A percentile compares a stretch with the other conserved stretches of the same genome.
Evolutionary conservation across 2,113 vertebrate species (phyloP).

Genomic region (crab-eating macaque (Macaca fascicularis)): T2T-MFA8v1.1 NC_088386.1:116573001-116573500

Average conservation of each 20-base stretch:
- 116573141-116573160: neutral
- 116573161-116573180: neutral
- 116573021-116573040: neutral
- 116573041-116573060: neutral
- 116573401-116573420: neutral
- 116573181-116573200: neutral
- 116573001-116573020: neutral
- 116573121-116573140: neutral
- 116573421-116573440: neutral
- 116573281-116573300: rapidly evolving
- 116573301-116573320: rapidly evolving
- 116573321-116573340: neutral
- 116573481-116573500: neutral
- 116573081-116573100: neutral
- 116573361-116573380: neutral
- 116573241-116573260: neutral
- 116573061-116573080: neutral
- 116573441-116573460: neutral
- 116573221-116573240: rapidly evolving
- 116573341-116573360: neutral
- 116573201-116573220: neutral
- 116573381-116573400: neutral
- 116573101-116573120: neutral
- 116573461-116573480: neutral
- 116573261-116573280: neutral